Base-by-base conservation (phyloP, 2,113 vertebrate species). In the Protomyctophum bolini region DNA sequence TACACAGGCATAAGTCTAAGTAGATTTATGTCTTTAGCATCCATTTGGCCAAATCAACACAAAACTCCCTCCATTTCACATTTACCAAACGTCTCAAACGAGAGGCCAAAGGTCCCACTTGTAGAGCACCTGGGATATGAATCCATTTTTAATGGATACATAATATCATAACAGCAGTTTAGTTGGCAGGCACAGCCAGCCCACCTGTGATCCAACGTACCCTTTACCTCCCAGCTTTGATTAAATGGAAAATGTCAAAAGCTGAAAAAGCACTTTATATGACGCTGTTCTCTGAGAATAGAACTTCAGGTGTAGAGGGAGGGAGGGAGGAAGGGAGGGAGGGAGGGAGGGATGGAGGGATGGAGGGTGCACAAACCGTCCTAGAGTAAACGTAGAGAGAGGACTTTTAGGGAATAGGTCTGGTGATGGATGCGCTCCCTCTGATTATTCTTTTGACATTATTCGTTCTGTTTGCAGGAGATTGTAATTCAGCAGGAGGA, bases 201-300 rank as follows among this genome's bases (percentile, higher is more conserved):
- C 82, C 86, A 83, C 85, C 82, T 80, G 82, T 80, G 86, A 83
- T 86, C 86, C 72, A 21, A 1, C n/a, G 48, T 77, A 87, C 58
- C 88, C 90, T 91, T 91, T 91, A 79, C 66, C 74, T 70, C 9
- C 50, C 29, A 6, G 12, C 82, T 80, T 76, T 89, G 88, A 91
- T 91, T 89, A 90, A 90, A 90, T 85, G 83, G 86, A 84, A 89
- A 89, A 91, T 91, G 88, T 88, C 87, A 90, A 85, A 85, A 6
- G 78, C 76, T 83, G 77, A 84, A 77, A 41, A 88, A 86, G 84
- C 83, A 63, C 87, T 89, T 89, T 77, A n/a, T n/a, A 75, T 87
- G 85, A 89, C 64, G 78, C 80, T 84, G 81, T 83, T 84, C 85
- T 77, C 72, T 61, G 76, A 62, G 81, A 82, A 68, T 33, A 82